A percentile compares a stretch with the other conserved stretches of the same genome.
Evolutionary conservation across 23 tunicate genomes (phyloP).

Genomic region (Ciona savignyi): DNA sequence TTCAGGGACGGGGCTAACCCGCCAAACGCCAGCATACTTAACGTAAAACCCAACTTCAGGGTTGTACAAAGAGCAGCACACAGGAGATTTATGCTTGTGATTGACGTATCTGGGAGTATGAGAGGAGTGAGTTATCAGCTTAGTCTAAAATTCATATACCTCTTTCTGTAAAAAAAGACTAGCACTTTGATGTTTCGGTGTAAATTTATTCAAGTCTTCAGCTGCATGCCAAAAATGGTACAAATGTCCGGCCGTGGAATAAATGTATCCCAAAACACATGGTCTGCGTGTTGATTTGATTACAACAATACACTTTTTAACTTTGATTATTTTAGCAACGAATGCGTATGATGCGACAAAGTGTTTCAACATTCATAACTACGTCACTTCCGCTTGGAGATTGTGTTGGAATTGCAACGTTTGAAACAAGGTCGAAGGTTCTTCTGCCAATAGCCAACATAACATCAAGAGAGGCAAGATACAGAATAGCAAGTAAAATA

Average conservation of each 20-base stretch:
- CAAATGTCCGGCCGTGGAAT: too few species aligned
- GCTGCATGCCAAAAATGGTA: too few species aligned
- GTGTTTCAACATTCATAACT: not conserved
- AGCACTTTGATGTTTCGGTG: too few species aligned
- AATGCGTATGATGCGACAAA: not conserved
- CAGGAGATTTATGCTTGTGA: slow-evolving; percentile 34
- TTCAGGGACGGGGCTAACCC: slow-evolving; percentile 7
- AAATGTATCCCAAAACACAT: too few species aligned
- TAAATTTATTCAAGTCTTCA: too few species aligned
- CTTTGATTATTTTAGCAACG: not conserved
- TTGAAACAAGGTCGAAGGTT: not conserved
- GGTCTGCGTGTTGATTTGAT: too few species aligned
- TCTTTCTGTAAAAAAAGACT: too few species aligned
- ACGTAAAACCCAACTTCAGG: slow-evolving; percentile 33
- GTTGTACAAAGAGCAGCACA: not conserved
- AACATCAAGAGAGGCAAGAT: not conserved
- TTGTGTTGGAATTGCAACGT: not conserved
- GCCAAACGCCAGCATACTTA: slow-evolving; percentile 3
- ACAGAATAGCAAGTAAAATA: not conserved
- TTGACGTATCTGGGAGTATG: slow-evolving; percentile 80
- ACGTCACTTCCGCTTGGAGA: not conserved
- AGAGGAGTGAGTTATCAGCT: slow-evolving; percentile 13
- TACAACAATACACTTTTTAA: too few species aligned
- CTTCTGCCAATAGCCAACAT: not conserved
- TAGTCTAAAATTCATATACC: too few species aligned